phyloP scores from a whole-genome alignment of 2,888 invertebrate species.

The Polyommatus icarus region DNA sequence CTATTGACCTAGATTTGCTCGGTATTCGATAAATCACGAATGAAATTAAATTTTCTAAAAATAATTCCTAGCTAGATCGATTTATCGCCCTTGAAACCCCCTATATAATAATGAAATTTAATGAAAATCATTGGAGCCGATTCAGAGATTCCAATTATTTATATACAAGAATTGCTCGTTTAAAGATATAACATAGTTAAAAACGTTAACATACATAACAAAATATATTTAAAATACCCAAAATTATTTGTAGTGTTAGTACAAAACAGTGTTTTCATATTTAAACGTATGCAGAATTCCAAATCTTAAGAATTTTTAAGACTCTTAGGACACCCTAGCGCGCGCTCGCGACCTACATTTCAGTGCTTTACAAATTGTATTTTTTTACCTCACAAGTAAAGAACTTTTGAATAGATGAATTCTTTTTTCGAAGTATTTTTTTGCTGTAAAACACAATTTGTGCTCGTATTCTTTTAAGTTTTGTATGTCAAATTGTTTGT shows the following conservation, averaged over 20 bases:
- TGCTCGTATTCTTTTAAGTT: background rate
- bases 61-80: too few relatives aligned
- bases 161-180: too few relatives aligned
- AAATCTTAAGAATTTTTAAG: constrained; percentile 25
- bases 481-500: background rate
- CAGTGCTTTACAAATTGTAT: constrained; percentile 18
- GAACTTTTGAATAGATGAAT: background rate
- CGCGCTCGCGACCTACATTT: background rate
- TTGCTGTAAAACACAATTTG: background rate
- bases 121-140: too few relatives aligned
- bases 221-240: background rate
- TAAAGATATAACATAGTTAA: too few relatives aligned
- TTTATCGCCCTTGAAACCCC: too few relatives aligned
- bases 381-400: constrained; percentile 7
- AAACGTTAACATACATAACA: too few relatives aligned
- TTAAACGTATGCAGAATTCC: constrained; percentile 3
- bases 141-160: too few relatives aligned
- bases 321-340: constrained; percentile 2
- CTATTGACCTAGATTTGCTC: too few relatives aligned
- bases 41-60: too few relatives aligned
- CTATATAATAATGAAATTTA: too few relatives aligned
- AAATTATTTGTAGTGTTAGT: background rate
- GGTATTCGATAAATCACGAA: too few relatives aligned
- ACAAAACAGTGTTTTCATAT: background rate
- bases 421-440: background rate